Evolutionary conservation across 1,140 invertebrate species (phyloP).

Genomic region (Gonatopus flavifemur): DNA sequence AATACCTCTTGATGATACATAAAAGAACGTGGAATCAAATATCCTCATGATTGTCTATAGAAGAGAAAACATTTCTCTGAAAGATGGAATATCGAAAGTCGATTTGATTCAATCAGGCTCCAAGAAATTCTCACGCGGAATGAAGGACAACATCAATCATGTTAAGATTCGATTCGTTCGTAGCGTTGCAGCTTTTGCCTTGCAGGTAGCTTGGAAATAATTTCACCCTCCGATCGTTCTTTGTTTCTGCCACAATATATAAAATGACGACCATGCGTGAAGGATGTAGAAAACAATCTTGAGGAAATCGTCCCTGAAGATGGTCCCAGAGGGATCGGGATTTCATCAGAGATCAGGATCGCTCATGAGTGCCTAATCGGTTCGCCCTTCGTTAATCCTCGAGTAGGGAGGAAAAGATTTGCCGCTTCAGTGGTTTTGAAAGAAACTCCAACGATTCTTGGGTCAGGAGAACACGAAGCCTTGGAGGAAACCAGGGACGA

Average conservation of each 20-base stretch:
- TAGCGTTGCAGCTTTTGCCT: too few relatives aligned
- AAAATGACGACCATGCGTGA: slow-evolving; percentile 19
- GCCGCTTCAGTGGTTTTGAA: slow-evolving; percentile 52
- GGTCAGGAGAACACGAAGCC: slow-evolving; percentile 41
- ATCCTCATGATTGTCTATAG: too few relatives aligned
- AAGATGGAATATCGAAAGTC: too few relatives aligned
- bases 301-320: slow-evolving; percentile 17
- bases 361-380: slow-evolving; percentile 47
- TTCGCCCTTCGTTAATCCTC: slow-evolving; percentile 54
- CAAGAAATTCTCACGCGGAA: too few relatives aligned
- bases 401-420: slow-evolving; percentile 52
- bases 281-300: not conserved
- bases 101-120: too few relatives aligned
- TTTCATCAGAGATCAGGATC: slow-evolving; percentile 23
- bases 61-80: too few relatives aligned
- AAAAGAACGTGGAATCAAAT: too few relatives aligned
- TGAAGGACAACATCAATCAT: too few relatives aligned
- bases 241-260: not conserved
- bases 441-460: slow-evolving; percentile 45
- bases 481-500: slow-evolving; percentile 4
- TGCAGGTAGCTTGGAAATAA: too few relatives aligned
- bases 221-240: not conserved
- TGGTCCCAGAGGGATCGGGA: slow-evolving; percentile 29
- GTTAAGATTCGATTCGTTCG: too few relatives aligned
- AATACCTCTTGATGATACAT: too few relatives aligned